Conservation (phyloP, 2,797 vertebrate genomes). For the Fundulus diaphanus region DNA sequence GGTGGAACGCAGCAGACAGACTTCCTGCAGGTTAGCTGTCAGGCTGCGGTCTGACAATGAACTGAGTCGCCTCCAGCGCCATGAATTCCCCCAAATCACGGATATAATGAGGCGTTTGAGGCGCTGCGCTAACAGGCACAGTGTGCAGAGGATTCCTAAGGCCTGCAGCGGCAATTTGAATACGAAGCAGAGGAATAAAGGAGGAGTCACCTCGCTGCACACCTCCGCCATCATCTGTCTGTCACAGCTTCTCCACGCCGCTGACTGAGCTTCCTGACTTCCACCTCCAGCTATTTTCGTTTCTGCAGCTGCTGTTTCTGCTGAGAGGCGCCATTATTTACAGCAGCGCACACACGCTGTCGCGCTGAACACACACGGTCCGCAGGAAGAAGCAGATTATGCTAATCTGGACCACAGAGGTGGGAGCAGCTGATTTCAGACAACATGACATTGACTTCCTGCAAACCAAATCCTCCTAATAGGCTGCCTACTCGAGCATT, state of each 20-base stretch:
- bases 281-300: not conserved
- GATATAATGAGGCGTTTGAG: slow-evolving; percentile 23
- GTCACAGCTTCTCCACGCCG: not conserved
- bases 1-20: not conserved
- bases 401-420: not conserved
- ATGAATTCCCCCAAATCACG: not conserved
- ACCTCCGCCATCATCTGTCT: slow-evolving; percentile 18
- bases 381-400: not conserved
- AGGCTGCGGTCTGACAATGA: not conserved
- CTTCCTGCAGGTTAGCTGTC: not conserved
- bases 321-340: not conserved
- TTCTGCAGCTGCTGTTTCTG: not conserved
- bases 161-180: slow-evolving; percentile 40
- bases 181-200: slow-evolving; percentile 22
- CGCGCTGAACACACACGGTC: not conserved
- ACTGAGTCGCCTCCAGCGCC: not conserved
- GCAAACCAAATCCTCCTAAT: not conserved
- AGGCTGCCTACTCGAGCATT: not conserved
- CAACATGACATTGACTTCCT: not conserved
- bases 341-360: not conserved
- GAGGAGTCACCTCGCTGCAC: not conserved
- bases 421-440: not conserved
- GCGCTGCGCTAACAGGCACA: slow-evolving; percentile 13
- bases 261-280: not conserved
- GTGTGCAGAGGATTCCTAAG: slow-evolving; percentile 12